Base-by-base conservation (phyloP, 2,797 vertebrate genomes). In the Oryzias dopingdopingensis region DNA sequence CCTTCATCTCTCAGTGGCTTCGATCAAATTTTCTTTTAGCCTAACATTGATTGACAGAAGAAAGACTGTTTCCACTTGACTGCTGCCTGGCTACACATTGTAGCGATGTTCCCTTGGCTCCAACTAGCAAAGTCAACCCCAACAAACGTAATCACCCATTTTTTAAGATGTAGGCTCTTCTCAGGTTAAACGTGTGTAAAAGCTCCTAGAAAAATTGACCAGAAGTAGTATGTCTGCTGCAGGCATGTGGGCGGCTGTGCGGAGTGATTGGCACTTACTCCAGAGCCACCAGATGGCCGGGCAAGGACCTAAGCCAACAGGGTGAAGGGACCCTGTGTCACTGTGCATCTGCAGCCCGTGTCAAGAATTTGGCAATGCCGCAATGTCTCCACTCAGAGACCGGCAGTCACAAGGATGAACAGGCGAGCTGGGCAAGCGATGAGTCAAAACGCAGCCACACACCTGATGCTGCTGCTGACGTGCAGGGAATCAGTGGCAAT, bases 191-290 rank as follows among this genome's bases (percentile, higher is more conserved):
- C 42, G 59, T 46, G 54, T 53, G 62, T 0, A 18, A 57, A 55
- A 60, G 49, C 68, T 52, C 60, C n/a, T n/a, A 4, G 42, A 54
- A 67, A 73, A 65, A 65, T 62, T 0, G 44, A 37, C 61, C 1
- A 24, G 59, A 7, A 61, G 85, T 79, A 56, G 56, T 52, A 52
- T 52, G 13, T 49, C 62, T 78, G 67, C 75, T 62, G 48, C 57
- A 72, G 46, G 62, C 67, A 42, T 66, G 59, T 23, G 29, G 59
- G 52, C 40, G 52, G 59, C 73, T 37, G 51, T 46, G 65, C 77
- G 59, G 79, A 79, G 76, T 85, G 82, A 90, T 80, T 90, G 89
- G 85, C 90, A 90, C 79, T 80, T 84, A 77, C 82, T 83, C 62
- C 54, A 2, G 65, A 80, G 66, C 72, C 67, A 70, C 72, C 91